Base-by-base conservation (phyloP, 2,888 invertebrate genomes). In the Nezara viridula region DNA sequence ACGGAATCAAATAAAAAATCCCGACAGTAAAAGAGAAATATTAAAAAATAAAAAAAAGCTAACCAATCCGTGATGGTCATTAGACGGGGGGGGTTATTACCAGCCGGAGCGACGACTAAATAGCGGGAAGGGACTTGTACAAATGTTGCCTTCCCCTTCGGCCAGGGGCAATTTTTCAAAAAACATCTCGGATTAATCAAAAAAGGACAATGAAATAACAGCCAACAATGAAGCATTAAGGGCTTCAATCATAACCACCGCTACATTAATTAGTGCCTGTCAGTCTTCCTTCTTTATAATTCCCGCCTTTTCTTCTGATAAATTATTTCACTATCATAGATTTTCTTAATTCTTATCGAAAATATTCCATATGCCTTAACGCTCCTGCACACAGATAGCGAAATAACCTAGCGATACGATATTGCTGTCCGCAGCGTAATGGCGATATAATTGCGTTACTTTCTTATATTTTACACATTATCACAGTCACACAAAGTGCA, bases 61-160 rank as follows among this genome's bases (percentile, higher is more conserved):
- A 60, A 55, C 55, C 40, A 60, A 86, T 86, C 55, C 52, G 60
- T 86, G 50, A 55, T 52, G 86, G 86, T 55, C 40, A 86, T 86
- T 86, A 86, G 86, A 55, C 40, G 40, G 86, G 9, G 21, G n/a
- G 52, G 40, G 86, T 55, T 55, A 55, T 55, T 55, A 40, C 52
- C 14, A 21, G 86, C 32, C 60, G 24, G 50, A 37, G 10, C 14
- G 50, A 40, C 12, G 86, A 16, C 44, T 81, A 47, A 81, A 81
- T 47, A 47, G 44, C 81, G 81, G 81, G 44, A 44, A 27, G 60
- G 40, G 86, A 86, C 86, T 86, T 37, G 55, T 86, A 86, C 86
- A 86, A 86, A 86, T 86, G 86, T 86, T 86, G 24, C 60, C 52
- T 55, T 81, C 81, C 86, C 37, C 86, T 40, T n/a, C 52, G 86